Evolutionary conservation across 1,140 invertebrate species (phyloP), one percentile per base, ranked within the genome.

Genomic region (Anastatus disparis): DNA sequence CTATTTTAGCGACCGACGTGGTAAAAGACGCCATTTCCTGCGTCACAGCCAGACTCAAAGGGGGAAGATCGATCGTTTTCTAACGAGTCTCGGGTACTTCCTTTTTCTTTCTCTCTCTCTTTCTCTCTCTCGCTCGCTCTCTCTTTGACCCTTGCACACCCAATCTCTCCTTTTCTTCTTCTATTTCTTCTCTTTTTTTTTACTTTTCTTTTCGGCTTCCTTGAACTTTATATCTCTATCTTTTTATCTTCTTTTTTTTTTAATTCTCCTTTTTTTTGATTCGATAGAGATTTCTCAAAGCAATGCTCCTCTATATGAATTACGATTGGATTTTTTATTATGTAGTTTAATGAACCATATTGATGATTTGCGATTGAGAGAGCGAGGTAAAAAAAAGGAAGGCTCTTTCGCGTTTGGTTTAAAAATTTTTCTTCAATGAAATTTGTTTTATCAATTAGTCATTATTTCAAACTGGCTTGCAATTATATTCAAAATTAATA

Each of bases 1-100:
- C 69, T 71, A 71, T 70, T 70, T 70, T 70, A 70, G 68, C 38
- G 44, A 68, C 20, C 35, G 29, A 27, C 55, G 55, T 29, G 42
- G 67, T 12, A 50, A 48, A 67, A 56, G 55, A 59, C 65, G 65
- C 40, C 65, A 59, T 59, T 68, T 68, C 65, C 67, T 35, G 35
- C 56, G 67, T 58, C 46, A 48, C 50, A 56, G 64, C 17, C 71
- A 53, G 56, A 50, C 42, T 59, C 48, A 68, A 56, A 52, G 38
- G 38, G 48, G 38, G 50, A 61, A 72, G 56, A 72, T 72, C 53
- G 53, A 66, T 59, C 42, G 63, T 29, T 64, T 64, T 73, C 55
- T 64, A 63, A 68, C 53, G 65, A 55, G 40, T 56, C 42, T n/a
- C 10, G 22, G 27, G 58, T 26, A 42, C 44, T 62, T 71, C 44